Evolutionary conservation across 2,797 vertebrate genomes (phyloP), one percentile per base, ranked within the genome.

Genomic region (Enteromius mattozi): DNA sequence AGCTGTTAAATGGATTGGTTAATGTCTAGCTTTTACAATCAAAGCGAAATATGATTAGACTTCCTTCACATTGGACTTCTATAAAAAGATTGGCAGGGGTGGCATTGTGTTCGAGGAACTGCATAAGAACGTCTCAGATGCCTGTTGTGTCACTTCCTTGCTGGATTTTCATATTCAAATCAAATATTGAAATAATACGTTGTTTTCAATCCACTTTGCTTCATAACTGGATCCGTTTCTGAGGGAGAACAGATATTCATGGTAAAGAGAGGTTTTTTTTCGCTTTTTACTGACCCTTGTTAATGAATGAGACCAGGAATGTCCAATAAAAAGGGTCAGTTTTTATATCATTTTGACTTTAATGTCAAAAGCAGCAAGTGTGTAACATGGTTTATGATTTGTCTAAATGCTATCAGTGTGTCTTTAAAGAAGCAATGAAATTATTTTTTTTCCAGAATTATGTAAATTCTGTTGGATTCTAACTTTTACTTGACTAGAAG

Each of bases 101-200:
- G 35, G n/a, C 12, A 6, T 63, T 30, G 6, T 37, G 21, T 17
- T 40, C 14, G 2, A 65, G 17, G 27, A 65, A 78, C 17, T 35
- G 65, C 61, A 40, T 70, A 9, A 54, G 47, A 40, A 56, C 1
- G 17, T 27, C 5, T 3, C 21, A 30, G 10, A 51, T 37, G 30
- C 13, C 30, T 24, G 13, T 14, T 54, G 3, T 81, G 17, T 13
- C 10, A 10, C 54, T 56, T 56, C 21, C 19, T 27, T 51, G 45
- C 2, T 51, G 42, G 21, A 66, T 33, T 79, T 79, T 65, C 24
- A 45, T 78, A 63, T 61, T 78, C 5, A 78, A 33, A 33, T 65
- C 3, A 63, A 63, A 14, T 61, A 21, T 30, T 13, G 3, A 61
- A 61, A 61, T n/a, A 9, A 66, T 66, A 35, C 3, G 2, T 17